Evolutionary conservation across 2,113 vertebrate species (phyloP), one percentile per base, ranked within the genome.

Genomic region (Cyanistes caeruleus): DNA sequence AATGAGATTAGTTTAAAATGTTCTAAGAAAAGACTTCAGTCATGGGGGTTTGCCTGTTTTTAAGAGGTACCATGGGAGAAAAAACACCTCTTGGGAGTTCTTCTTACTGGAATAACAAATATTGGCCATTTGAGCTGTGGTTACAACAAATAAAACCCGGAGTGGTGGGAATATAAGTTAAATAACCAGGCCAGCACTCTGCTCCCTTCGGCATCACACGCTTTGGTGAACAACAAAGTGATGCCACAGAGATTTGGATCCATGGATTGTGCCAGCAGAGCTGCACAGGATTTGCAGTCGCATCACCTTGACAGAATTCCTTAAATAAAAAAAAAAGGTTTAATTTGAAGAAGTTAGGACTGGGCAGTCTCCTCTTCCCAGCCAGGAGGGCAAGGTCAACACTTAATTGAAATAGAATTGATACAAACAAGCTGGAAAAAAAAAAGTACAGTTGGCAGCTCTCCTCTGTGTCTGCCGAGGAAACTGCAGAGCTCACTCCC

Each of bases 1-100:
- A 95, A 97, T 51, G 11, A 30, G 51, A n/a, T 69, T 68, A 30
- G 67, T 86, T 92, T 25, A 58, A 94, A 93, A 76, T 23, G n/a
- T 43, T 30, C 87, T 78, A 94, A 46, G 87, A 73, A 89, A 93
- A 67, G 20, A 75, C 39, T 60, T 95, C 74, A 48, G 48, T 77
- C 79, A 4, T 25, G 41, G 62, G 73, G 21, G 2, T 30, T 74
- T 33, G 46, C 44, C 79, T 53, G 41, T 70, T 92, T 90, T 72
- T 41, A 88, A 81, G 74, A 52, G 81, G 77, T 74, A 75, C 72
- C 21, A 15, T 1, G 30, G 65, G 77, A 64, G 68, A 64, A 78
- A 89, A 69, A 49, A 0, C 13, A 64, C 65, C 77, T 87, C 41
- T 30, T 0, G 62, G 74, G 77, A 65, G 56, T 74, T 87, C 39